phyloP scores from a whole-genome alignment of 2,113 vertebrate genomes.

The Campylomormyrus tamandua region DNA sequence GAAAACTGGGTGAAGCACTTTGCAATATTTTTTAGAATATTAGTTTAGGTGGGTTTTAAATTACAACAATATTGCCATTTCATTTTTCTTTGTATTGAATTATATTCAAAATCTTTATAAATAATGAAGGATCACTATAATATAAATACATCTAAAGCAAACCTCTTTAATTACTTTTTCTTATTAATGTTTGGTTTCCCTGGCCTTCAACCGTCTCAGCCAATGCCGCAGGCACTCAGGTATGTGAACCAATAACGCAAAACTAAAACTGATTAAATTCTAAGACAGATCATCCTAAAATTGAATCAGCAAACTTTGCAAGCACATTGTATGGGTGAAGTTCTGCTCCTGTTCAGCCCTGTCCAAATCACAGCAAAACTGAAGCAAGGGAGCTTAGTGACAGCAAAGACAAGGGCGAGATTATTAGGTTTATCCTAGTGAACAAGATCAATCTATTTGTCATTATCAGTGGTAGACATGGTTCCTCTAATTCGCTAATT shows the following conservation, averaged over 20 bases:
- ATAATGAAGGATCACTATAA: neutral
- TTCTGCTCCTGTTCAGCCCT: neutral
- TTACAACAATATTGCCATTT: neutral
- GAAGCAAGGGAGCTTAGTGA: neutral
- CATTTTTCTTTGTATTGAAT: neutral
- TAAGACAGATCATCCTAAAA: neutral
- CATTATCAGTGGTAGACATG: neutral
- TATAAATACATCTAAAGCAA: neutral
- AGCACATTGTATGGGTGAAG: neutral
- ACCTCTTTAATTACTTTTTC: neutral
- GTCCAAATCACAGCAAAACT: neutral
- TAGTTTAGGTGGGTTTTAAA: neutral
- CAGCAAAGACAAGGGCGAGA: neutral
- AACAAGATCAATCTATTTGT: neutral
- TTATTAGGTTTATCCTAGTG: neutral
- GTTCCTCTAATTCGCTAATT: neutral
- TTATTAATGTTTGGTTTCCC: neutral
- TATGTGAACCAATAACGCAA: neutral
- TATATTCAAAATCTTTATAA: neutral
- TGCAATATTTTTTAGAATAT: neutral
- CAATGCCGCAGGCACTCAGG: neutral
- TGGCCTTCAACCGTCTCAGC: neutral
- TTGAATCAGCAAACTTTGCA: neutral
- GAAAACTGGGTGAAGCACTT: neutral
- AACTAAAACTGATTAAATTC: neutral